A percentile compares a stretch with the other conserved stretches of the same genome.
Conservation (phyloP, 2,888 invertebrate genomes). For the Tuta absoluta region DNA sequence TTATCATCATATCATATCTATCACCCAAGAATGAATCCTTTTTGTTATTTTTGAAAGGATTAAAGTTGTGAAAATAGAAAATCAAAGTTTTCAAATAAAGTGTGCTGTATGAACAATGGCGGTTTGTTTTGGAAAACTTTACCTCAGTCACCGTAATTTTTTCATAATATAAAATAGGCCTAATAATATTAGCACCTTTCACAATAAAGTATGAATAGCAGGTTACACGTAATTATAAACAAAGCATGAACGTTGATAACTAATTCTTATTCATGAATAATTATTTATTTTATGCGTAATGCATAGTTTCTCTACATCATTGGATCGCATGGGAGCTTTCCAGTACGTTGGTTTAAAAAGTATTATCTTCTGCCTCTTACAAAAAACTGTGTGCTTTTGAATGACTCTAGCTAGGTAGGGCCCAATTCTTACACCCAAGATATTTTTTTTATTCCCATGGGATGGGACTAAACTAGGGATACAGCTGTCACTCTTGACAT, state of each 20-base stretch:
- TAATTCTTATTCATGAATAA: neutral
- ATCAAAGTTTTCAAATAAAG: constrained; percentile 11
- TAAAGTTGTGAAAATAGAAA: constrained; percentile 3
- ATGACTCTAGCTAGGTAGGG: no score
- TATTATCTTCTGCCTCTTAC: no score
- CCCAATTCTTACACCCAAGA: no score
- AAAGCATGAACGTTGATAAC: neutral
- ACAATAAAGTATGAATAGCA: neutral
- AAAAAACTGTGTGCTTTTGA: no score
- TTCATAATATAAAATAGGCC: constrained; percentile 9
- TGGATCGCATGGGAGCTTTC: no score
- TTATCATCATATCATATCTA: neutral
- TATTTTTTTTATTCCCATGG: no score
- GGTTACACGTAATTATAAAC: neutral
- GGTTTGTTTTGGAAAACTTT: constrained; percentile 14
- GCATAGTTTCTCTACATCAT: no score
- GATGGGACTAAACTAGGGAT: no score
- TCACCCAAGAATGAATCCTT: neutral
- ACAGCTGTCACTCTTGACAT: no score
- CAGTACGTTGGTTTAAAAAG: no score
- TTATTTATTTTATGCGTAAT: neutral
- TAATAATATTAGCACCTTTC: constrained; percentile 1
- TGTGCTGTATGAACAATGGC: constrained; percentile 4
- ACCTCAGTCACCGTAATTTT: neutral
- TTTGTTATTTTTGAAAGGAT: neutral